phyloP scores from a whole-genome alignment of 2,113 vertebrate genomes.

The Nerophis lumbriciformis region DNA sequence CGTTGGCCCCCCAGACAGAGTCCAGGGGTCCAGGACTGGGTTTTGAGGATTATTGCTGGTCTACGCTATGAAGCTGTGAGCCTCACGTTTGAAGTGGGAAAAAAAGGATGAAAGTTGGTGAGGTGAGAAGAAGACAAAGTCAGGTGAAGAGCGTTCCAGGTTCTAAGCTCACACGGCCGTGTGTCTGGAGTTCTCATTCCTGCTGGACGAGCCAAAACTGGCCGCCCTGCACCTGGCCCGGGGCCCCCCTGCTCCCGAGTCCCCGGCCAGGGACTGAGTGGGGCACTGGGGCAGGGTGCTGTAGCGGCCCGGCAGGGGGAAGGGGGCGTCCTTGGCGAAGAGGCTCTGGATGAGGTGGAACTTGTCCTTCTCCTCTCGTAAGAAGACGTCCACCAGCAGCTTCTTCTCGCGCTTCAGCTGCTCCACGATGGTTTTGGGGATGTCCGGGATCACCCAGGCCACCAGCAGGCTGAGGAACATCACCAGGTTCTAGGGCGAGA shows the following conservation, averaged over 20 bases:
- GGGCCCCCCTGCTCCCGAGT: slow-evolving; percentile 40
- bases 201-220: slow-evolving; percentile 78
- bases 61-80: slow-evolving; percentile 66
- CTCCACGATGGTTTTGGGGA: slow-evolving; percentile 91
- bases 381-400: slow-evolving; percentile 86
- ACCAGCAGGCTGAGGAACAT: slow-evolving; percentile 94
- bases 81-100: slow-evolving; percentile 50
- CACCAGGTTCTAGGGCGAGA: slow-evolving; percentile 82
- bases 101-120: slow-evolving; percentile 41
- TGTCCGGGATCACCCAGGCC: slow-evolving; percentile 93
- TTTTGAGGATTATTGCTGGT: slow-evolving; percentile 60
- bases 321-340: slow-evolving; percentile 60
- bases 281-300: slow-evolving; percentile 55
- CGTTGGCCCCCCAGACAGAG: background rate
- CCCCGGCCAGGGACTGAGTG: slow-evolving; percentile 13
- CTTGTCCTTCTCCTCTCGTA: slow-evolving; percentile 87
- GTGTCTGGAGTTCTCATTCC: slow-evolving; percentile 72
- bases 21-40: too few relatives aligned
- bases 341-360: slow-evolving; percentile 74
- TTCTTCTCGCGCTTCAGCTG: slow-evolving; percentile 93
- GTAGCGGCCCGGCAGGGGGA: slow-evolving; percentile 40
- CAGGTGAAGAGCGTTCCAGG: too few relatives aligned
- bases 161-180: slow-evolving; percentile 79
- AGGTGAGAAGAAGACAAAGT: slow-evolving; percentile 24
- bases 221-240: slow-evolving; percentile 69